Evolutionary conservation across 1,140 invertebrate species (phyloP), one percentile per base, ranked within the genome.

Genomic region (Stratiolaelaps scimitus): DNA sequence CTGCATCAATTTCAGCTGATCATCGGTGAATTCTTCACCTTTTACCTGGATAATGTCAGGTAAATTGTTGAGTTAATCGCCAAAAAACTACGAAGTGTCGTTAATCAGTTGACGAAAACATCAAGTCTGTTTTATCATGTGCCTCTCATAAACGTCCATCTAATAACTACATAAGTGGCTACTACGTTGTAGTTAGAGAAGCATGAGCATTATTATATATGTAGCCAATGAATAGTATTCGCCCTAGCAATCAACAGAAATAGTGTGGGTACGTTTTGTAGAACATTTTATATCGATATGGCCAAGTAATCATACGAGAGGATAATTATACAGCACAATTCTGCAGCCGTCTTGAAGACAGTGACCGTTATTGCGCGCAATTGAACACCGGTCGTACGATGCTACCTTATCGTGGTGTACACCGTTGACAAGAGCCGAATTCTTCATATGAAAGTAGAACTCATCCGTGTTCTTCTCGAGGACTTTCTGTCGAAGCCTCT

Each of bases 371-470:
- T 23, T 23, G 47, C 7, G 15, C 28, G 1, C 47, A 53, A 23
- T 23, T 53, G n/a, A 53, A 53, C 20, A 7, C 10, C 47, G 15
- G 10, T 7, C 10, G 47, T 53, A 7, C 28, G 28, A 53, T 7
- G 10, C 20, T 75, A 81, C 81, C 71, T 84, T 78, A 1, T 89
- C 78, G 77, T 85, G 83, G 53, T 60, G 53, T 5, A 60, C 53
- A 5, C 53, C 53, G 10, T 60, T 34, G 23, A 60, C 53, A 19
- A 60, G 53, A 2, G 53, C 53, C 1, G 92, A 91, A 74, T 91
- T 92, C 43, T 94, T 85, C 95, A 98, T 98, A 72, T 97, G 93
- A 77, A 89, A 92, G 74, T 95, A 89, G 77, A 97, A 98, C 78
- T 98, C 95, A 84, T 98, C 92, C 1, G 92, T 91, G 83, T 98